Evolutionary conservation across 1,140 invertebrate genomes (phyloP), one percentile per base, ranked within the genome.

Genomic region (Ceratoteleas bidentatus): DNA sequence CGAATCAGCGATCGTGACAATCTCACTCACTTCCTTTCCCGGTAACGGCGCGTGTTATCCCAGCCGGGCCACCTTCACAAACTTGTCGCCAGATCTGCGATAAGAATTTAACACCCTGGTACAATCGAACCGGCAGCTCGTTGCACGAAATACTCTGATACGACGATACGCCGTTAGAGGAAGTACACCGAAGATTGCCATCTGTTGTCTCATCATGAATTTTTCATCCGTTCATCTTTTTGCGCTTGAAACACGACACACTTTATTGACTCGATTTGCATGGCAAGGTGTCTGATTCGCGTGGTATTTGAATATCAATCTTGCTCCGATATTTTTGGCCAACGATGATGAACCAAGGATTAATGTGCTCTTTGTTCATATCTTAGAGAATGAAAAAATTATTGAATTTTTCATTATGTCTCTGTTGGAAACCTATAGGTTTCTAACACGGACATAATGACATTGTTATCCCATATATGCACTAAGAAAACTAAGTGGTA

Each of bases 261-360:
- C 53, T 81, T 81, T 74, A 69, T 80, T 80, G 62, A 57, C 57
- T 69, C 56, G 33, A 74, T 74, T 70, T 70, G 75, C 66, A 78
- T 70, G 65, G 50, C 66, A 78, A 78, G 57, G 52, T 64, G 49
- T 47, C 9, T 52, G 54, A 77, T 53, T 66, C 56, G 34, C 14
- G 62, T 38, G 15, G 53, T 38, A 64, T 80, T 68, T 68, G 69
- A 74, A 68, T 69, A 80, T 64, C 56, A 80, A 69, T 70, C 66
- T 78, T 40, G 24, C 4, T 1, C 24, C 24, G 24, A 24, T 24
- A 24, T 24, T 24, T 24, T 24, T 24, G 24, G 1, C 4, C 24
- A 24, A 1, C 24, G 24, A 24, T 24, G 24, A 24, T 24, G 24
- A 4, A 24, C 24, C n/a, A n/a, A n/a, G n/a, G n/a, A n/a, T n/a